Conservation (phyloP, 2,113 vertebrate genomes). For the Pogona vitticeps region DNA sequence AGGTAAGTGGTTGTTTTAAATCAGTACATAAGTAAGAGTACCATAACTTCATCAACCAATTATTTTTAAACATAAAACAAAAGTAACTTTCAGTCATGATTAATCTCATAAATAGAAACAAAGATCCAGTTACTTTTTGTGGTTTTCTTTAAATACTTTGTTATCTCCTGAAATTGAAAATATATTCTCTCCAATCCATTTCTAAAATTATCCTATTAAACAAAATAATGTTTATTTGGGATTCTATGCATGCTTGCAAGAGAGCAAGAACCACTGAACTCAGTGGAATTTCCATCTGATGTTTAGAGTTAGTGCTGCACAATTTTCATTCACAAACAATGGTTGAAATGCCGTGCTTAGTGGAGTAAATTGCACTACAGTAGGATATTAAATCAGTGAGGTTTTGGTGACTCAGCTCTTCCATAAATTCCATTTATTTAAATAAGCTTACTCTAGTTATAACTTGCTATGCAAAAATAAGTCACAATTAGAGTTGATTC, state of each 20-base stretch:
- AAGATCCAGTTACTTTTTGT: background rate
- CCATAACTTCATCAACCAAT: background rate
- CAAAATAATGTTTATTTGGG: slow-evolving; percentile 13
- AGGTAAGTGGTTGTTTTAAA: slow-evolving; percentile 1
- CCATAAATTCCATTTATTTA: too few species aligned
- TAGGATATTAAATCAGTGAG: too few species aligned
- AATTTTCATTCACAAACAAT: background rate
- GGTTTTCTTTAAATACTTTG: background rate
- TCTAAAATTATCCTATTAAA: slow-evolving; percentile 17
- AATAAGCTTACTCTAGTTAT: too few species aligned
- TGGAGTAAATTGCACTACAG: too few species aligned
- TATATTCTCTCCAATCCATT: slow-evolving; percentile 7
- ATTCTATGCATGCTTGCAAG: background rate
- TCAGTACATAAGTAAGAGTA: background rate
- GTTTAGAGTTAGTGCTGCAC: background rate
- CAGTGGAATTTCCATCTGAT: background rate
- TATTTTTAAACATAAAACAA: background rate
- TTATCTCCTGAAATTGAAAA: background rate
- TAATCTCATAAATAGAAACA: background rate
- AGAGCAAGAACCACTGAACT: background rate
- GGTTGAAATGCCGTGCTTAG: too few species aligned
- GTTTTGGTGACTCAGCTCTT: too few species aligned
- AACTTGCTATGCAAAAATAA: too few species aligned
- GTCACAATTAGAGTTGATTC: too few species aligned
- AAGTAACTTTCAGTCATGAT: background rate